Percentiles rank a stretch among this genome's conserved stretches.
Conservation (phyloP, 92 coral and sea anemone species). For the Umimayanthus kanabou region DNA sequence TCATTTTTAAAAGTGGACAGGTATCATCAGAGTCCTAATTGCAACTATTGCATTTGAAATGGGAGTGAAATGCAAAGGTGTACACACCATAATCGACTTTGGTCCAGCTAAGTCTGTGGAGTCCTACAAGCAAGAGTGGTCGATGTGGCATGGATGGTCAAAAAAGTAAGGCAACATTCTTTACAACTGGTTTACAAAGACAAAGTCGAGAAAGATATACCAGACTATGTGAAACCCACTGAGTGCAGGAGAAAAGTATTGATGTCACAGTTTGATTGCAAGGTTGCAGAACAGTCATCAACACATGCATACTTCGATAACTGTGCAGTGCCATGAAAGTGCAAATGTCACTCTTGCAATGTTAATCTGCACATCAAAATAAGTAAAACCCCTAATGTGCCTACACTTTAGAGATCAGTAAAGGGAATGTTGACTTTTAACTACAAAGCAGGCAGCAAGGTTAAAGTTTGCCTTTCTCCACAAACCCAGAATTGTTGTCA, state of each 20-base stretch:
- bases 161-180: slow-evolving; percentile 54
- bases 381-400: neutral
- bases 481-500: slow-evolving; percentile 1
- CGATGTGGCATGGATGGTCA: slow-evolving; percentile 68
- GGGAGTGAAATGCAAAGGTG: slow-evolving; percentile 66
- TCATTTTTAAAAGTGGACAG: slow-evolving; percentile 47
- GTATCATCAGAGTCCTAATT: slow-evolving; percentile 46
- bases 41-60: slow-evolving; percentile 79
- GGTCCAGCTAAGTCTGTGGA: slow-evolving; percentile 71
- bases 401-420: neutral
- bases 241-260: slow-evolving; percentile 53
- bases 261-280: slow-evolving; percentile 45
- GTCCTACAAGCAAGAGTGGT: too few relatives aligned
- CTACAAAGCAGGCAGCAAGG: neutral
- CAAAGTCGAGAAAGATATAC: slow-evolving; percentile 59
- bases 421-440: neutral
- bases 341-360: neutral
- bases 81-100: slow-evolving; percentile 61
- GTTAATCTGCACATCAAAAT: neutral
- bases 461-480: neutral
- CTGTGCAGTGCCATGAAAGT: slow-evolving; percentile 23
- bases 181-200: slow-evolving; percentile 45
- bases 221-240: slow-evolving; percentile 42
- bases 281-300: neutral
- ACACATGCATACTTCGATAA: slow-evolving; percentile 45